Evolutionary conservation across 1,140 invertebrate genomes (phyloP).

Genomic region (Rhagoletis zephyria): DNA sequence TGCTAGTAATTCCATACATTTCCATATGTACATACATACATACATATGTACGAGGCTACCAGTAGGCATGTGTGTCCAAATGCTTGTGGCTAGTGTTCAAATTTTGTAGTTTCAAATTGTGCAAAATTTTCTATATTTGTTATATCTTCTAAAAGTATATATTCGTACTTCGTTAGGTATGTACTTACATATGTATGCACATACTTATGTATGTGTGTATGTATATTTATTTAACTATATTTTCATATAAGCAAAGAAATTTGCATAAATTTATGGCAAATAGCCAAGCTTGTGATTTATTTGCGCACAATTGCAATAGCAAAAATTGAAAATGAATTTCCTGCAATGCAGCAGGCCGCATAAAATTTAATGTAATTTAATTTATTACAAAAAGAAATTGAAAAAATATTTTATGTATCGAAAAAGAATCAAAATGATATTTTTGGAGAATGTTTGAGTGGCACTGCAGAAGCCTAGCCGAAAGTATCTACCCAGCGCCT

Average conservation of each 20-base stretch:
- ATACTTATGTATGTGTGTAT: background rate
- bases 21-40: background rate
- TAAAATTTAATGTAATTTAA: conserved; percentile 16
- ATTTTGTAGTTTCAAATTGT: background rate
- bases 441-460: background rate
- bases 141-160: background rate
- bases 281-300: conserved; percentile 27
- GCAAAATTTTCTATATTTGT: background rate
- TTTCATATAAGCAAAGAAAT: background rate
- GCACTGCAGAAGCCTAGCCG: background rate
- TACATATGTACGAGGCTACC: background rate
- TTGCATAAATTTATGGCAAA: conserved; percentile 37
- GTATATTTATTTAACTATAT: background rate
- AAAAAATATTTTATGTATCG: background rate
- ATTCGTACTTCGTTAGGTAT: background rate
- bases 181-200: background rate
- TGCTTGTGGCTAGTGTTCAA: background rate
- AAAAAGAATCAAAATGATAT: background rate
- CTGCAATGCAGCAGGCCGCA: background rate
- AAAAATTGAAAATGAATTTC: conserved; percentile 10
- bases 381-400: background rate
- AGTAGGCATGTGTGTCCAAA: background rate
- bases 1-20: too few species aligned
- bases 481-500: background rate
- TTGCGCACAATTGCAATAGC: background rate